Evolutionary conservation across 1,140 invertebrate species (phyloP).

Genomic region (Formica exsecta): DNA sequence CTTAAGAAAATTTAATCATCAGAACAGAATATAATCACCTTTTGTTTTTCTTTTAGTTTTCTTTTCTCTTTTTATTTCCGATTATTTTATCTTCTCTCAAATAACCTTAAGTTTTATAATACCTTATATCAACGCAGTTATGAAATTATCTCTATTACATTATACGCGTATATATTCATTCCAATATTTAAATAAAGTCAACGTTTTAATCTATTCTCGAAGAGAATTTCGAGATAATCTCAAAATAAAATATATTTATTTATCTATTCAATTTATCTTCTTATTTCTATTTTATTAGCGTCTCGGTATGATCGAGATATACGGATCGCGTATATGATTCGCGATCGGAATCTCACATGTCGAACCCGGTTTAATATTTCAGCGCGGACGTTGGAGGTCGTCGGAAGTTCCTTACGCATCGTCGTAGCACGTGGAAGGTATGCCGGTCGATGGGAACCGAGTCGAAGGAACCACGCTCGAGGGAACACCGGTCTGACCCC

Average conservation of each 20-base stretch:
- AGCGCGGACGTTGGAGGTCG: conserved; percentile 59
- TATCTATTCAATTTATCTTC: not conserved
- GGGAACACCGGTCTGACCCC: conserved; percentile 70
- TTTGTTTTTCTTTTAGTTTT: not conserved
- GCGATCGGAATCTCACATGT: not conserved
- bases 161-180: not conserved
- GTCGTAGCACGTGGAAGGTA: conserved; percentile 33
- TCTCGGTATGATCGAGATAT: not conserved
- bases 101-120: not conserved
- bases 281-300: no score
- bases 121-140: not conserved
- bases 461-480: conserved; percentile 72
- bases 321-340: not conserved
- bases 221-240: not conserved
- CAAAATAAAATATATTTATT: not conserved
- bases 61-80: not conserved
- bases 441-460: conserved; percentile 70
- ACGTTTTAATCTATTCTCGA: not conserved
- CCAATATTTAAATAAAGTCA: not conserved
- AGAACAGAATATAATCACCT: not conserved
- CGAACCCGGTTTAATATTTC: conserved; percentile 61
- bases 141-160: not conserved
- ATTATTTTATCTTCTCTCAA: not conserved
- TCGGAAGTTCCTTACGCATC: conserved; percentile 61
- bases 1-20: not conserved